These are phyloP conservation scores for Galbula dea DNA, from an alignment of 2,113 vertebrate genomes.

Conservation along the genomic window DNA sequence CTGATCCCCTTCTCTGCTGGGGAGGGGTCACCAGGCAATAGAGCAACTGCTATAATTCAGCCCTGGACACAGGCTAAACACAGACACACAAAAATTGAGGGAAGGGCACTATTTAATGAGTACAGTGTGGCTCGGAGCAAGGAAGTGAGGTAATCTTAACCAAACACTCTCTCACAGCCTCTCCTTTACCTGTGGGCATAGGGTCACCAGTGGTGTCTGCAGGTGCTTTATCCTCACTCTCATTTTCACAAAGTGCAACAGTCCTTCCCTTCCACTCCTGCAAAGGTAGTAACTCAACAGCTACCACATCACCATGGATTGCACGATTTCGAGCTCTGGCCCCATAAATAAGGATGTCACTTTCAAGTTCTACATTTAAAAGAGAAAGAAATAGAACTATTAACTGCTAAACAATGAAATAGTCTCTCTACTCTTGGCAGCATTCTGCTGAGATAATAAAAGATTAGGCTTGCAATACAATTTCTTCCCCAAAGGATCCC, in stretches of 20 bases:
- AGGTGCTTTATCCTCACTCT: constrained; percentile 76
- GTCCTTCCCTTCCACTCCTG: constrained; percentile 87
- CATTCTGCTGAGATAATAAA: neutral
- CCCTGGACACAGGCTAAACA: no score
- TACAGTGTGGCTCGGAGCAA: neutral
- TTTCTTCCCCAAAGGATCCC: neutral
- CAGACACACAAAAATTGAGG: neutral
- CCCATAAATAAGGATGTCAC: constrained; percentile 83
- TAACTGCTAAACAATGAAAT: neutral
- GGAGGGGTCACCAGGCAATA: no score
- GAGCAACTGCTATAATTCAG: no score
- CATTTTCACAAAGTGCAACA: constrained; percentile 80
- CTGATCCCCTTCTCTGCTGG: no score
- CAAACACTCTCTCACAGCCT: neutral
- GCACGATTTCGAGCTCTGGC: constrained; percentile 88
- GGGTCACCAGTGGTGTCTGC: constrained; percentile 78
- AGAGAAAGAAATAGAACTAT: neutral
- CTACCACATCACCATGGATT: constrained; percentile 87
- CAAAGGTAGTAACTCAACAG: constrained; percentile 82
- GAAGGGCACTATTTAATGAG: neutral
- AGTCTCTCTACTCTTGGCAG: neutral
- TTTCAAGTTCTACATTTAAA: constrained; percentile 75
- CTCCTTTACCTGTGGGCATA: constrained; percentile 86
- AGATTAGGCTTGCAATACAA: neutral
- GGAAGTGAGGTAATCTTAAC: neutral